Base-by-base conservation (phyloP, 2,888 invertebrate genomes). In the Thecophora atra region DNA sequence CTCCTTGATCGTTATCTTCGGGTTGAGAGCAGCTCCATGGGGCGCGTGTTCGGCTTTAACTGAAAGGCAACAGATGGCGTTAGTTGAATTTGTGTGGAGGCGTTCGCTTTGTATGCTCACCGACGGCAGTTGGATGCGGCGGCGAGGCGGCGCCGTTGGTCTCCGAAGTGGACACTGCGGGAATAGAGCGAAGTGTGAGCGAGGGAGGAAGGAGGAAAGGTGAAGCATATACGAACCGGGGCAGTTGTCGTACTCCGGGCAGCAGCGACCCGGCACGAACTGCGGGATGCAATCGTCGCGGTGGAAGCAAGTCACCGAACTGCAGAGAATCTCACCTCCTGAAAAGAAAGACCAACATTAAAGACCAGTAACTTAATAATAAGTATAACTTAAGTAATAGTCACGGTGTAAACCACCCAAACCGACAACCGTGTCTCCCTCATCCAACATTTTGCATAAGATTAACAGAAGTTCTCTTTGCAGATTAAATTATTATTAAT, bases 221-320 rank as follows among this genome's bases (percentile, higher is more conserved):
- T n/a, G 2, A 17, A 26, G 2, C 51, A 28, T 0, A n/a, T 26
- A 78, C 82, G 81, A 73, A 85, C 92, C 91, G 52, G 93, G 93
- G 83, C 94, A 94, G 87, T 94, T 92, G 83, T 93, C 93, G 84
- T 93, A 94, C 83, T 92, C 91, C 1, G 94, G 94, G 81, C 94
- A 94, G 86, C 94, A 94, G 81, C 92, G 90, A 66, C 93, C 93
- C 15, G 91, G 89, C 77, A 93, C 91, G 76, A 89, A 90, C 75
- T 91, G 89, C 51, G 93, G 93, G 80, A 90, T 89, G 86, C 94
- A 94, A 86, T 94, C 94, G 77, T 91, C 91, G 69, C 94, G 88
- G 78, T 90, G 89, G 86, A 91, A 93, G 86, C 94, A 94, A 68
- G 92, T 91, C 77, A 94, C 91, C 74, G 91, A 89, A 63, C 92